These are phyloP conservation scores for Andrena haemorrhoa DNA, from an alignment of 2,888 invertebrate species.

Conservation along the genomic window DNA sequence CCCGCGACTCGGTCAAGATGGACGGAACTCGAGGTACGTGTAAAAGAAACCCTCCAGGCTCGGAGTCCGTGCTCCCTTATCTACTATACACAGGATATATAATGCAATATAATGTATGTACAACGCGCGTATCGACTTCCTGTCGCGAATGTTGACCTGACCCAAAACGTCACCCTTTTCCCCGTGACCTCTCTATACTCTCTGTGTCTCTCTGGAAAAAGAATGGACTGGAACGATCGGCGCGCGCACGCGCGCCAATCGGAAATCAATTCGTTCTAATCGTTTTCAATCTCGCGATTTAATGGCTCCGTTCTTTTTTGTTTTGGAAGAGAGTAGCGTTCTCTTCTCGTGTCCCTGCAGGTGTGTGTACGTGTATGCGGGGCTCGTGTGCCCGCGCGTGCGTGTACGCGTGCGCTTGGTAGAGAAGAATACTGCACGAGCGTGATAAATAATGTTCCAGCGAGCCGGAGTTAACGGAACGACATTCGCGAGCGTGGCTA, in stretches of 20 bases:
- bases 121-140: conserved; percentile 52
- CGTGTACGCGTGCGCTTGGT: neutral
- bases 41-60: no score
- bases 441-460: conserved; percentile 12
- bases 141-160: conserved; percentile 48
- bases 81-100: conserved; percentile 18
- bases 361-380: neutral
- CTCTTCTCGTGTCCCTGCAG: neutral
- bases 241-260: conserved; percentile 5
- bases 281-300: conserved; percentile 20
- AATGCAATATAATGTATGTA: conserved; percentile 45
- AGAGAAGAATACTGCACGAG: neutral
- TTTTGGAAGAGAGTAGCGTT: conserved; percentile 1
- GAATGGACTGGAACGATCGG: conserved; percentile 13
- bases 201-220: conserved; percentile 12
- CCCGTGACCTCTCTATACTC: neutral
- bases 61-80: conserved; percentile 10
- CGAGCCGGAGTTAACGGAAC: conserved; percentile 53
- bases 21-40: no score
- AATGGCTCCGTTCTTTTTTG: neutral
- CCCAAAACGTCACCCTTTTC: conserved; percentile 13
- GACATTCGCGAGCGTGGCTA: conserved; percentile 46
- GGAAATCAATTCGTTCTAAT: conserved; percentile 19
- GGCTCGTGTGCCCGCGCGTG: neutral
- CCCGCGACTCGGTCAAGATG: neutral